Evolutionary conservation across 2,113 vertebrate species (phyloP).

Genomic region (Hyperoodon ampullatus): DNA sequence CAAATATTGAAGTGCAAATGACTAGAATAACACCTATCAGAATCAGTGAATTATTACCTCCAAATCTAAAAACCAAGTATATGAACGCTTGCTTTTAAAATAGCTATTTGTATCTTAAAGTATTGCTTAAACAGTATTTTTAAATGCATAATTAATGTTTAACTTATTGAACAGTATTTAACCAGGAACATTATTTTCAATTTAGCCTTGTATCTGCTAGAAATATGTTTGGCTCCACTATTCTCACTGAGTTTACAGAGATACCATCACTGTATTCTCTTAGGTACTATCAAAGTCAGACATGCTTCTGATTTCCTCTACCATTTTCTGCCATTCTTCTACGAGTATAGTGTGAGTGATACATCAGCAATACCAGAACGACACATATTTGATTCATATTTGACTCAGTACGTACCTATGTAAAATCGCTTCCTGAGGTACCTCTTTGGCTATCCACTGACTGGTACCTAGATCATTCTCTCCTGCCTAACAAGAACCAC

Average conservation of each 20-base stretch:
- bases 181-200: not conserved
- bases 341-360: not conserved
- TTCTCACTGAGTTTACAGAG: not conserved
- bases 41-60: conserved; percentile 31
- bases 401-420: not conserved
- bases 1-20: conserved; percentile 8
- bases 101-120: not conserved
- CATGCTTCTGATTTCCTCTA: not conserved
- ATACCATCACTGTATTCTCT: not conserved
- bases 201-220: not conserved
- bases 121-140: not conserved
- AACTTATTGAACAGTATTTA: not conserved
- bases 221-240: not conserved
- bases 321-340: not conserved
- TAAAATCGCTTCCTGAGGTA: not conserved
- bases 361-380: not conserved
- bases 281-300: not conserved
- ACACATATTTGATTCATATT: not conserved
- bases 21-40: conserved; percentile 21
- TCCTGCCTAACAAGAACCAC: not conserved
- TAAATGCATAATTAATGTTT: not conserved
- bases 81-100: not conserved
- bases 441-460: not conserved
- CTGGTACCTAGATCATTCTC: not conserved
- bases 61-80: not conserved